phyloP scores from a whole-genome alignment of 2,797 vertebrate species.

The Microchirus variegatus region DNA sequence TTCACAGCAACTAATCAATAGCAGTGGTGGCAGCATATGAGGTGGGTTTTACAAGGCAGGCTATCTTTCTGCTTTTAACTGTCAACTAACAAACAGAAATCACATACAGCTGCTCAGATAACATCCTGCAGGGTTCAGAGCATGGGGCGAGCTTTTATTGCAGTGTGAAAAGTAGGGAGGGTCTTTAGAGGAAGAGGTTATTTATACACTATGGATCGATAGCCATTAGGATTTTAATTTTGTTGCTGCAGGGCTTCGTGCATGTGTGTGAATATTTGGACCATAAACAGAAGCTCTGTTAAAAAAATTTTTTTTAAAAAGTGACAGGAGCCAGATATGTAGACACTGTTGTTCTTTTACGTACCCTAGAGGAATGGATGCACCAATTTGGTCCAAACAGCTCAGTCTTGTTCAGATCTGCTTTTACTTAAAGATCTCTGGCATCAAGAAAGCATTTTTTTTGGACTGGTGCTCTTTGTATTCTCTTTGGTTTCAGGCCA shows the following conservation, averaged over 20 bases:
- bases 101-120: background rate
- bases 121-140: background rate
- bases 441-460: too few species aligned
- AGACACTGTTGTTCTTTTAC: too few species aligned
- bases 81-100: background rate
- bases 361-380: too few species aligned
- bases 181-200: slow-evolving; percentile 12
- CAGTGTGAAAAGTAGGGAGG: background rate
- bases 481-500: too few species aligned
- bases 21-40: slow-evolving; percentile 3
- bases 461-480: too few species aligned
- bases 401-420: too few species aligned
- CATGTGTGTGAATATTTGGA: slow-evolving; percentile 18
- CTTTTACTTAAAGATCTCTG: too few species aligned
- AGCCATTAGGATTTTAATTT: slow-evolving; percentile 51
- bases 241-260: background rate
- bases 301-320: too few species aligned
- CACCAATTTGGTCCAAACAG: too few species aligned
- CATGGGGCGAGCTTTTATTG: slow-evolving; percentile 3
- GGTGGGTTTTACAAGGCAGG: background rate
- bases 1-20: slow-evolving; percentile 38
- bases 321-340: too few species aligned
- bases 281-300: too few species aligned
- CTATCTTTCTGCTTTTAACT: background rate
- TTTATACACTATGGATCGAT: slow-evolving; percentile 59